A percentile compares a stretch with the other conserved stretches of the same genome.
These are phyloP conservation scores for Macrotrachela quadricornifera DNA, from an alignment of 1,140 invertebrate genomes.

Conservation along the genomic window DNA sequence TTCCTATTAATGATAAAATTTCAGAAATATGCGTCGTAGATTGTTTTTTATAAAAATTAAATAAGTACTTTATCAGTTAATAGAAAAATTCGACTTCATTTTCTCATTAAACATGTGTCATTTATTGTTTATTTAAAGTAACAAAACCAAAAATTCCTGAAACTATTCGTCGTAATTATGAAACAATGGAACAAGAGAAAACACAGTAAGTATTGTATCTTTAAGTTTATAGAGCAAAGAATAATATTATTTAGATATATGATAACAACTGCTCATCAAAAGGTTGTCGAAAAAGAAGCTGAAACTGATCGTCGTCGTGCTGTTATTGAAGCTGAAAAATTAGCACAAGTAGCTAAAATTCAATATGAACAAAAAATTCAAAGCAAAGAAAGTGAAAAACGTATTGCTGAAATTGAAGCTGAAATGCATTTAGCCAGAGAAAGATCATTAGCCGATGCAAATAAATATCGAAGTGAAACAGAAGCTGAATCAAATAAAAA, in stretches of 20 bases:
- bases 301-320: constrained; percentile 72
- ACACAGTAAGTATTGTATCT: no score
- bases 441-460: constrained; percentile 53
- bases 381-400: constrained; percentile 67
- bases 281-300: constrained; percentile 75
- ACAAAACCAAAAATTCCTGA: constrained; percentile 82
- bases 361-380: constrained; percentile 67
- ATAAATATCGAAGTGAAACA: constrained; percentile 49
- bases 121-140: constrained; percentile 27
- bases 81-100: no score
- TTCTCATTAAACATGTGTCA: no score
- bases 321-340: constrained; percentile 55
- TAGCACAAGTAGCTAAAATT: constrained; percentile 62
- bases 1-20: no score
- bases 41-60: no score
- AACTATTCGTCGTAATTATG: constrained; percentile 67
- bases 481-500: constrained; percentile 53
- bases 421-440: constrained; percentile 56
- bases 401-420: constrained; percentile 59
- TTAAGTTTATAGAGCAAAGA: no score
- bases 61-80: no score
- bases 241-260: no score
- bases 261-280: constrained; percentile 62
- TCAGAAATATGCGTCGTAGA: no score
- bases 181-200: constrained; percentile 47